Evolutionary conservation across 2,113 vertebrate genomes (phyloP).

Genomic region (Paralichthys olivaceus): DNA sequence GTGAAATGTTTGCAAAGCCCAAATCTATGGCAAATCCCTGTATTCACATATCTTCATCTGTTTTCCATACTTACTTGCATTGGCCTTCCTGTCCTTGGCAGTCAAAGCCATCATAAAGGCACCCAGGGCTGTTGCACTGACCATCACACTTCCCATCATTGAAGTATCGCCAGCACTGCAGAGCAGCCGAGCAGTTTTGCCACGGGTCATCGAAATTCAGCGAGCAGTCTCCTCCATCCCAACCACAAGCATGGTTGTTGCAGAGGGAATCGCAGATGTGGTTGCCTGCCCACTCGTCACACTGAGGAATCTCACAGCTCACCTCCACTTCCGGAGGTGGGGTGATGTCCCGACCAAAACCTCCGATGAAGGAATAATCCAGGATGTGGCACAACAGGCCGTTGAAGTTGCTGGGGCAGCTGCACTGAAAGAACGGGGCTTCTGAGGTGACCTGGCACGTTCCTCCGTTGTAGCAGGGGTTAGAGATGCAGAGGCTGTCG

Average conservation of each 20-base stretch:
- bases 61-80: constrained; percentile 91
- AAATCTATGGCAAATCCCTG: background rate
- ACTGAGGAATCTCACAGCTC: constrained; percentile 88
- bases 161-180: constrained; percentile 99
- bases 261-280: constrained; percentile 90
- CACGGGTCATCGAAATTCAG: constrained; percentile 97
- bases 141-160: constrained; percentile 91
- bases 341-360: constrained; percentile 90
- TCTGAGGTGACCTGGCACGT: constrained; percentile 89
- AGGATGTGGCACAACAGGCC: constrained; percentile 96
- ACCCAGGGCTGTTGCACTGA: constrained; percentile 92
- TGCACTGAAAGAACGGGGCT: constrained; percentile 90
- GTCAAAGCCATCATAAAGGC: constrained; percentile 98
- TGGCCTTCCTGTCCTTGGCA: constrained; percentile 91
- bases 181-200: constrained; percentile 93
- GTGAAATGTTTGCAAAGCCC: background rate
- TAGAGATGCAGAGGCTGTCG: constrained; percentile 88
- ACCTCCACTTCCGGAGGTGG: constrained; percentile 87
- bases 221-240: constrained; percentile 98
- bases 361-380: constrained; percentile 90
- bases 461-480: constrained; percentile 96
- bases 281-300: constrained; percentile 87
- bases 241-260: constrained; percentile 94
- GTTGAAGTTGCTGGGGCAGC: constrained; percentile 93
- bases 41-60: background rate